These are phyloP conservation scores for Zaprionus ornatus DNA, from an alignment of 1,140 invertebrate genomes.

Conservation along the genomic window DNA sequence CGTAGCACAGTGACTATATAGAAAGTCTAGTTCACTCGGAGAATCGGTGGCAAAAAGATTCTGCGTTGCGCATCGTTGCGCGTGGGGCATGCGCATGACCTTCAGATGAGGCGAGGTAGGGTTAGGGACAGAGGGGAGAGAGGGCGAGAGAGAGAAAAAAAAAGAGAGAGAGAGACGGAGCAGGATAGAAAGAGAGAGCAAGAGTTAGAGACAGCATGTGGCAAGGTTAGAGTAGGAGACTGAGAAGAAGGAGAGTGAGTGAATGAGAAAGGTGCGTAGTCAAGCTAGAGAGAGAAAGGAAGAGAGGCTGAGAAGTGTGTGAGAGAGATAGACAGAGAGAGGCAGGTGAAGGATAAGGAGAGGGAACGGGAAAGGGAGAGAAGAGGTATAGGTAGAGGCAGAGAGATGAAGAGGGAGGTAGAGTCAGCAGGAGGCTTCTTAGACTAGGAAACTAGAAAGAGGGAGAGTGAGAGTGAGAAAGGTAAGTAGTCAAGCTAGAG, in stretches of 20 bases:
- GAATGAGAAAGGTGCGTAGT: neutral
- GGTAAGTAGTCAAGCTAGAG: neutral
- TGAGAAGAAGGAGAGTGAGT: neutral
- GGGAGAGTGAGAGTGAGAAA: neutral
- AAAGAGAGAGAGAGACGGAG: neutral
- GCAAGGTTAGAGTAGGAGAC: neutral
- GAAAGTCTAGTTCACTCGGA: conserved; percentile 6
- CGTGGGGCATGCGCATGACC: conserved; percentile 55
- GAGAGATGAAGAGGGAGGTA: neutral
- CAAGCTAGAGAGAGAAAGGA: neutral
- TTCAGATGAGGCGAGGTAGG: conserved; percentile 46
- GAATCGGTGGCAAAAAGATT: conserved; percentile 25
- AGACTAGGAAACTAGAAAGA: neutral
- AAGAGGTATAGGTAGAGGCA: neutral
- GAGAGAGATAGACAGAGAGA: neutral
- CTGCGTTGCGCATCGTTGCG: conserved; percentile 35
- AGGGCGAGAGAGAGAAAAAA: neutral
- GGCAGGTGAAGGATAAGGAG: no score
- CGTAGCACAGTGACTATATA: conserved; percentile 2
- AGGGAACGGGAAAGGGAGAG: neutral
- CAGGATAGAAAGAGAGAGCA: neutral
- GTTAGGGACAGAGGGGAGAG: neutral
- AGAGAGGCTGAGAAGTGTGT: neutral
- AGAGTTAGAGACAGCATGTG: neutral
- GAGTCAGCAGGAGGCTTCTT: neutral